Evolutionary conservation across 2,888 invertebrate genomes (phyloP), one percentile per base, ranked within the genome.

Genomic region (Coleophora flavipennella): DNA sequence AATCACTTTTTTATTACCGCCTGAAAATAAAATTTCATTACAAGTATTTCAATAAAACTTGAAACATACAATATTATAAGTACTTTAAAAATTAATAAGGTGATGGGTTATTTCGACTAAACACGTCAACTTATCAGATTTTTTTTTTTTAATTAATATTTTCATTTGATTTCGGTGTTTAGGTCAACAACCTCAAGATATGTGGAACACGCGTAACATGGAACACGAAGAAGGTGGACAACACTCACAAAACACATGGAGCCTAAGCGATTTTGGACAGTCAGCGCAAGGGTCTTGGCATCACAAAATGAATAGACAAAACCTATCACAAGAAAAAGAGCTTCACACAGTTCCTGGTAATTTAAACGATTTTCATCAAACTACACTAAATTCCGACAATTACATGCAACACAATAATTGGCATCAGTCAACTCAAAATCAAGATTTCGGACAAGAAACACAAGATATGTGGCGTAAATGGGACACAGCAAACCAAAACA

Each of bases 101-200:
- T 20, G 20, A 20, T 20, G 20, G 20, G 20, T 20, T 20, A 20
- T 20, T 20, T 20, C 6, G 6, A 20, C 6, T 20, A 20, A 20
- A 20, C 20, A 20, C 20, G 20, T 20, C 20, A 20, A 20, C 20
- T 20, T 20, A 20, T 4, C 20, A 20, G 6, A 6, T 20, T 20
- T 20, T 20, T 20, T 20, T 20, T 6, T 20, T 20, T 20, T 20
- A 20, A 20, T 20, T 20, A 20, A 20, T 20, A 20, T 20, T 20
- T 6, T 20, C 20, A 20, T 20, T 20, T 6, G 20, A 20, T 20
- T 20, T 6, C 20, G 50, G 39, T 39, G 49, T 31, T 39, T 53
- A 11, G 55, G 51, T 10, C 59, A 60, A 39, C 48, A 58, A 37
- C 41, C 51, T 6, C 54, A 64, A 43, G 58, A 50, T 43, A 46